Conservation (phyloP, 2,113 vertebrate genomes). For the Cnemophilus loriae region DNA sequence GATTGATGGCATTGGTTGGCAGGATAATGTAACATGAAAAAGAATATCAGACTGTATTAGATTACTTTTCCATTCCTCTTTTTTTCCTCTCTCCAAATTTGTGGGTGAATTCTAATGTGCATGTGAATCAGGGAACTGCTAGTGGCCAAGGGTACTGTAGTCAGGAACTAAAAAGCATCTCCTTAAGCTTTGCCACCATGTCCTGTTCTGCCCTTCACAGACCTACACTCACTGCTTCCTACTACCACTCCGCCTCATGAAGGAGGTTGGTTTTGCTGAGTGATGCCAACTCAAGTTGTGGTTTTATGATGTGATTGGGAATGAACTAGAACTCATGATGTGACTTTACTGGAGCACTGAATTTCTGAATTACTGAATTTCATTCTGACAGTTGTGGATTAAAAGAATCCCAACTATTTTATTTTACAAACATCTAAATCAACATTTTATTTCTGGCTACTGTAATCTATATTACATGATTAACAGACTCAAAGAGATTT, state of each 20-base stretch:
- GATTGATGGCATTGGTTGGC: constrained; percentile 20
- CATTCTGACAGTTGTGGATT: not conserved
- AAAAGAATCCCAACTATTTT: not conserved
- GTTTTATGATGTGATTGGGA: not conserved
- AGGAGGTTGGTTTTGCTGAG: not conserved
- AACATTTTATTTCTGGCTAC: not conserved
- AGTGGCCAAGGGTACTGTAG: not conserved
- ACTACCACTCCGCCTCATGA: not conserved
- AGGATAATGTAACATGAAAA: constrained; percentile 12
- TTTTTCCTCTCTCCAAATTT: not conserved
- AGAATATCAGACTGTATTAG: not conserved
- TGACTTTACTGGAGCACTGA: not conserved
- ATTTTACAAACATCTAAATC: not conserved
- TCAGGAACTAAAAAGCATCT: not conserved
- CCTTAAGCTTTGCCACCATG: not conserved
- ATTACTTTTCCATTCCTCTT: not conserved
- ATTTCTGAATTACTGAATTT: not conserved
- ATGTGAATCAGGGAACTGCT: not conserved
- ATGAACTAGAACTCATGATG: not conserved
- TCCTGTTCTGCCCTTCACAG: not conserved
- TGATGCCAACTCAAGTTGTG: not conserved
- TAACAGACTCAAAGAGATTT: not conserved
- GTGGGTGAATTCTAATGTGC: not conserved
- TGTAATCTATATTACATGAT: not conserved
- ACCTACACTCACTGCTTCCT: not conserved